A percentile compares a stretch with the other conserved stretches of the same genome.
Evolutionary conservation across 2,113 vertebrate genomes (phyloP).

Genomic region (Panthera uncia): DNA sequence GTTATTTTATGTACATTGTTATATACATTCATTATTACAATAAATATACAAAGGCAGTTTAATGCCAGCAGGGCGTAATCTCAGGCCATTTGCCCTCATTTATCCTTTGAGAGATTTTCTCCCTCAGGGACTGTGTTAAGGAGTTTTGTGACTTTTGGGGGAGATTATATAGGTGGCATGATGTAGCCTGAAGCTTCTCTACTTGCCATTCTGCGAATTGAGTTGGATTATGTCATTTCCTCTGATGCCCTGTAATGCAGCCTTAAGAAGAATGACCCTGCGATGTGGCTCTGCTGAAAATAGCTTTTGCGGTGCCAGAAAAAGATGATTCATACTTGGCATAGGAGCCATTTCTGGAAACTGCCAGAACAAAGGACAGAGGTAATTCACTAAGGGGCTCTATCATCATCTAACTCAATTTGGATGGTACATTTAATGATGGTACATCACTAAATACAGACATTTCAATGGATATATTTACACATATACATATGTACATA

Average conservation of each 20-base stretch:
- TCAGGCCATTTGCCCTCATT: not conserved
- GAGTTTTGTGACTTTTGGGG: conserved; percentile 28
- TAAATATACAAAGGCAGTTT: conserved; percentile 51
- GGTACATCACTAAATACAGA: not conserved
- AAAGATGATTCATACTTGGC: conserved; percentile 71
- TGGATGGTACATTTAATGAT: not conserved
- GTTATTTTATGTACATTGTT: not conserved
- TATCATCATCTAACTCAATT: not conserved
- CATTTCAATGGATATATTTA: not conserved
- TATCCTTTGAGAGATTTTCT: not conserved
- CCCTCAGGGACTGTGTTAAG: not conserved
- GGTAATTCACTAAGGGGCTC: conserved; percentile 39
- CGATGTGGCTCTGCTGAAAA: conserved; percentile 42
- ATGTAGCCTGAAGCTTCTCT: not conserved
- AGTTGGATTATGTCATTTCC: conserved; percentile 63
- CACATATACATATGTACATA: rapidly evolving
- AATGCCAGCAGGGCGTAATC: not conserved
- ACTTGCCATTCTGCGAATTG: not conserved
- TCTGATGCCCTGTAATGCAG: conserved; percentile 35
- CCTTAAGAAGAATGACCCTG: conserved; percentile 60
- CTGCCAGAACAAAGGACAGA: conserved; percentile 61
- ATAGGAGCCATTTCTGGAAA: conserved; percentile 53
- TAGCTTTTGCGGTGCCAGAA: conserved; percentile 66
- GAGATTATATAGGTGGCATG: not conserved
- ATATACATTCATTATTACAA: not conserved